These are phyloP conservation scores for Palloptera scutellata DNA, from an alignment of 2,888 invertebrate genomes.

Conservation along the genomic window DNA sequence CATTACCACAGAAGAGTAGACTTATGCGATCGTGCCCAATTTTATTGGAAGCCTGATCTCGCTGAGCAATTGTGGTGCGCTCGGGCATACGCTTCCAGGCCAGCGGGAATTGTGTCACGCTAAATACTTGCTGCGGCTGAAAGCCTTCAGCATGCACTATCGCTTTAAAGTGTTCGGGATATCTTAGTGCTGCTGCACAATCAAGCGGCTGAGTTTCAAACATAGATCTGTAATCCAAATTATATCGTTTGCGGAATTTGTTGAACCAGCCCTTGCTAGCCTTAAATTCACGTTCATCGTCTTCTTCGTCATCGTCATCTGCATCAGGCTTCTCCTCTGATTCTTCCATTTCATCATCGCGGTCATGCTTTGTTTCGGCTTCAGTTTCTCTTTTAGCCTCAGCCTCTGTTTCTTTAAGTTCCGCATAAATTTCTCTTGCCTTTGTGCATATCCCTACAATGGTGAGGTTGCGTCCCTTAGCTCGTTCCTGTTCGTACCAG, in stretches of 20 bases:
- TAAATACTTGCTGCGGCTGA: conserved; percentile 29
- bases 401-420: not conserved
- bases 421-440: conserved; percentile 8
- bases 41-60: conserved; percentile 12
- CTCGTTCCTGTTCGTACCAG: conserved; percentile 15
- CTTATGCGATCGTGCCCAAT: conserved; percentile 20
- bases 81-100: conserved; percentile 26
- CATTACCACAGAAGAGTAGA: conserved; percentile 25
- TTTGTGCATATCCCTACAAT: conserved; percentile 13
- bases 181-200: not conserved
- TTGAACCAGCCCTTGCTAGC: conserved; percentile 22
- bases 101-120: conserved; percentile 21
- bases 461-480: not conserved
- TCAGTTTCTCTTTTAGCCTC: not conserved
- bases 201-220: not conserved
- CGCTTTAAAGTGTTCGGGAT: conserved; percentile 10
- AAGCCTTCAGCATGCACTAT: conserved; percentile 6
- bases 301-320: conserved; percentile 1
- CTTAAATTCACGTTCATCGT: conserved; percentile 19
- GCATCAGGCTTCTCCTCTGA: not conserved
- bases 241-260: conserved; percentile 23
- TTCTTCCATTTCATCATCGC: not conserved
- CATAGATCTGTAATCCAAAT: not conserved
- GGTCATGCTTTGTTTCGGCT: not conserved
- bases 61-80: conserved; percentile 5